phyloP scores from a whole-genome alignment of 2,797 vertebrate species.

The Acrossocheilus wenchowensis region DNA sequence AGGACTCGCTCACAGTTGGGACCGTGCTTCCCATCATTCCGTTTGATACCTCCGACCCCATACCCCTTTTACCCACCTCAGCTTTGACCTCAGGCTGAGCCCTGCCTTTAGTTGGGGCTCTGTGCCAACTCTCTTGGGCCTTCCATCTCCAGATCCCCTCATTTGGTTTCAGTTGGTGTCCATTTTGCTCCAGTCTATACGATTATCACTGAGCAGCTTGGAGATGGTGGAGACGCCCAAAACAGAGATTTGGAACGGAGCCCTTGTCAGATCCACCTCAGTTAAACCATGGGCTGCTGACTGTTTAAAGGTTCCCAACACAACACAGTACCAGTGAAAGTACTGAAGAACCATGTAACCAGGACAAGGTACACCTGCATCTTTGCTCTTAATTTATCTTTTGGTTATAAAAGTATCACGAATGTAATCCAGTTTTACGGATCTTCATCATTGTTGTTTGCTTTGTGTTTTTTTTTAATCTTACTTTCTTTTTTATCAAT shows the following conservation, averaged over 20 bases:
- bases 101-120: conserved; percentile 46
- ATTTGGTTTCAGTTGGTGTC: conserved; percentile 14
- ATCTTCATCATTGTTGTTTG: conserved; percentile 70
- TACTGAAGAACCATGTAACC: conserved; percentile 58
- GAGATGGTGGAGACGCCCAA: not conserved
- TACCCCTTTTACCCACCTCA: not conserved
- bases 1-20: conserved; percentile 57
- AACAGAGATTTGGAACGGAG: conserved; percentile 6
- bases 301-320: conserved; percentile 52
- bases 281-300: conserved; percentile 62
- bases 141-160: conserved; percentile 56
- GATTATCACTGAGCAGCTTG: conserved; percentile 19
- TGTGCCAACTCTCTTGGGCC: conserved; percentile 12
- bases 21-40: conserved; percentile 62
- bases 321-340: conserved; percentile 54
- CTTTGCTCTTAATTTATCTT: conserved; percentile 73
- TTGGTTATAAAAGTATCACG: conserved; percentile 74
- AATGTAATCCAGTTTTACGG: conserved; percentile 83
- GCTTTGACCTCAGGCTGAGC: conserved; percentile 49
- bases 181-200: not conserved
- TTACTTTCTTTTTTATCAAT: not conserved
- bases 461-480: conserved; percentile 48
- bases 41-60: conserved; percentile 70
- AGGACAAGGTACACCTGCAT: conserved; percentile 68
- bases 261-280: conserved; percentile 58